A percentile compares a stretch with the other conserved stretches of the same genome.
Conservation (phyloP, 2,888 invertebrate species). For the Embidobia sp. region DNA sequence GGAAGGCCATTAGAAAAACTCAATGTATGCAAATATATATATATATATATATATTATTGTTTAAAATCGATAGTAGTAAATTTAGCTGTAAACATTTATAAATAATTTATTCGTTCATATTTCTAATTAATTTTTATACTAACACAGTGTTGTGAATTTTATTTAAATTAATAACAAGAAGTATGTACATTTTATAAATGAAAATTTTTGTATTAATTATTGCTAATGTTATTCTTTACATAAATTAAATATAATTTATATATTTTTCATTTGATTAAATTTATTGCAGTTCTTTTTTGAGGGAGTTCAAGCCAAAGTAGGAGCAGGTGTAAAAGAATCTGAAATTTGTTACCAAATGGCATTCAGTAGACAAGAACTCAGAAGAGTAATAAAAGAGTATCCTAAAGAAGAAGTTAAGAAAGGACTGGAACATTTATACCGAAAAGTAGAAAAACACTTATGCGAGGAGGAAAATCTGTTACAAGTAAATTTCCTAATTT, state of each 20-base stretch:
- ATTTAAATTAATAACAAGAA: too few species aligned
- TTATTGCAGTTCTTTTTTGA: constrained; percentile 95
- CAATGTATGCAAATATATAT: constrained; percentile 85
- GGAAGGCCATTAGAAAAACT: constrained; percentile 95
- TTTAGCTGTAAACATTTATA: constrained; percentile 1
- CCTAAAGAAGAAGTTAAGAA: constrained; percentile 96
- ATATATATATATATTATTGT: too few species aligned
- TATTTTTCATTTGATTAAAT: background rate
- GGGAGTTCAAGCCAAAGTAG: constrained; percentile 96
- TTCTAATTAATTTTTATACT: constrained; percentile 4
- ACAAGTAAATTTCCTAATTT: constrained; percentile 85
- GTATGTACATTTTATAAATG: too few species aligned
- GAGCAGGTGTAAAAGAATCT: constrained; percentile 96
- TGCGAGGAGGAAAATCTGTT: constrained; percentile 96
- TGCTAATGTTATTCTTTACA: too few species aligned
- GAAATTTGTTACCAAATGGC: constrained; percentile 99
- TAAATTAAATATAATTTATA: background rate
- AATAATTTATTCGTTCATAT: background rate
- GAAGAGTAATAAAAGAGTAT: constrained; percentile 96
- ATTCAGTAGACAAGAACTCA: constrained; percentile 97
- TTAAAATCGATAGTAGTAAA: too few species aligned
- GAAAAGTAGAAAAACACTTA: constrained; percentile 98
- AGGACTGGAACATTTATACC: constrained; percentile 95
- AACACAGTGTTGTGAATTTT: too few species aligned
- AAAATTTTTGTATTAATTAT: too few species aligned